Evolutionary conservation across 2,888 invertebrate species (phyloP).

Genomic region (Dione juno): DNA sequence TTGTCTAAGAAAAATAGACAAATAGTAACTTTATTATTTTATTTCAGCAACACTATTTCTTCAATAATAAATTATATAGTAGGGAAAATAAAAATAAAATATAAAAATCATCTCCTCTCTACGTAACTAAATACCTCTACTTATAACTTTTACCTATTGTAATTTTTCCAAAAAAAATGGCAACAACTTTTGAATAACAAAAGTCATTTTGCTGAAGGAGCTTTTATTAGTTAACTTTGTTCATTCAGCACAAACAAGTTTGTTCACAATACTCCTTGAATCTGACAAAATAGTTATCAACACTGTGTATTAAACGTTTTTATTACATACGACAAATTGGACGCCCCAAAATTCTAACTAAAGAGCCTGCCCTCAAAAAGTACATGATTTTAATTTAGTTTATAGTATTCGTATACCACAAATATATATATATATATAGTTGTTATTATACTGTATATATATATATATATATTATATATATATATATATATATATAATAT

Average conservation of each 20-base stretch:
- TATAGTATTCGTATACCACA: no score
- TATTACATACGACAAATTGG: slow-evolving; percentile 1
- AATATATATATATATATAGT: no score
- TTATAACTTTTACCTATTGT: slow-evolving; percentile 8
- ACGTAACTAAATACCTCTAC: neutral
- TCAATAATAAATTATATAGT: no score
- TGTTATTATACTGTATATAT: no score
- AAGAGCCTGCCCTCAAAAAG: no score
- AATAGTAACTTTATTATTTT: no score
- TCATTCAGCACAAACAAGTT: slow-evolving; percentile 47
- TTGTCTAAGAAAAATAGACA: no score
- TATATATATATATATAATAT: no score
- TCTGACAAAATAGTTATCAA: slow-evolving; percentile 5
- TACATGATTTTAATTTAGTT: no score
- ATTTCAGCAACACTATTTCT: no score
- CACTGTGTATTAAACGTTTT: slow-evolving; percentile 29
- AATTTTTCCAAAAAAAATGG: slow-evolving; percentile 11
- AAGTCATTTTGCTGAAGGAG: slow-evolving; percentile 46
- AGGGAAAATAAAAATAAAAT: neutral
- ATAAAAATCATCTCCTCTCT: neutral
- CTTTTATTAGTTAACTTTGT: slow-evolving; percentile 60
- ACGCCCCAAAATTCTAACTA: neutral
- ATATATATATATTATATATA: no score
- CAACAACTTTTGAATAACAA: slow-evolving; percentile 47
- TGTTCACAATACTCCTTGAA: slow-evolving; percentile 11